phyloP scores from a whole-genome alignment of 2,797 vertebrate genomes.

The Danio choprae region DNA sequence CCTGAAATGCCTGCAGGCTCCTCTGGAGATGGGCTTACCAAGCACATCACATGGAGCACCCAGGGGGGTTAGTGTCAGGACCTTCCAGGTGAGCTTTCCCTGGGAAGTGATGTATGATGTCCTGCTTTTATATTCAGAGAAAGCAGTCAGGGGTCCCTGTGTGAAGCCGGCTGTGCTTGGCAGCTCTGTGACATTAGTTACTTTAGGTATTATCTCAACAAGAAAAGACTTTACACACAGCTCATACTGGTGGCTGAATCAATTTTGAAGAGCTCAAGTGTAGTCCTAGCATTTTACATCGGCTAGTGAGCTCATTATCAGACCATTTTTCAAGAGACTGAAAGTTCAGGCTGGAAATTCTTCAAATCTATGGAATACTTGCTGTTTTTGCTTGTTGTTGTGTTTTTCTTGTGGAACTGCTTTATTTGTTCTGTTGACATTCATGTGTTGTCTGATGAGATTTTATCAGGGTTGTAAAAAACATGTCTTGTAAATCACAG shows the following conservation, averaged over 20 bases:
- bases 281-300: neutral
- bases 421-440: neutral
- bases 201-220: conserved; percentile 31
- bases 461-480: neutral
- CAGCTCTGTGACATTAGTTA: conserved; percentile 36
- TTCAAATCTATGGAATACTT: neutral
- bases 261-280: neutral
- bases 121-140: conserved; percentile 42
- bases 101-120: conserved; percentile 44
- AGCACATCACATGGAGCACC: conserved; percentile 31
- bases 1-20: conserved; percentile 22
- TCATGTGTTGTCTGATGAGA: neutral
- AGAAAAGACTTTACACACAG: conserved; percentile 14
- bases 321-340: neutral
- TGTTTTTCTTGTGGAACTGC: neutral
- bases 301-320: neutral
- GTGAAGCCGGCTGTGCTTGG: conserved; percentile 34
- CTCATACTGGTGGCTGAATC: neutral
- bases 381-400: neutral
- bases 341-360: neutral
- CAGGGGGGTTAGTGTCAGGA: conserved; percentile 33
- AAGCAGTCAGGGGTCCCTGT: conserved; percentile 37
- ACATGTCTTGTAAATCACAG: conserved; percentile 15
- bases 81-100: conserved; percentile 41
- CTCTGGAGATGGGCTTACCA: conserved; percentile 9